Base-by-base conservation (phyloP, 2,113 vertebrate genomes). In the Lamprotornis superbus region DNA sequence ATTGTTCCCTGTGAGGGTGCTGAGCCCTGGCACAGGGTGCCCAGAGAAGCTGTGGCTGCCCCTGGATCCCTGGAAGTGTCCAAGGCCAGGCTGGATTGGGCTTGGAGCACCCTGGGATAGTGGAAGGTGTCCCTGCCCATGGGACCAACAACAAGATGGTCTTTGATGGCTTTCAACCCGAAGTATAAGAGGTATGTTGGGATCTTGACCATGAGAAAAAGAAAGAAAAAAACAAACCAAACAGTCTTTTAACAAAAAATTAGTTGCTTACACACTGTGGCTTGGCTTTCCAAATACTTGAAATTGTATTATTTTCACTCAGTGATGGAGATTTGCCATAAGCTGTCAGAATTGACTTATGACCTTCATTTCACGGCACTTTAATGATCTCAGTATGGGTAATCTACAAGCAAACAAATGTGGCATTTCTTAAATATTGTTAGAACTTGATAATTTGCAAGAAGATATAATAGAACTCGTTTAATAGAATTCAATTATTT, bases 21-120 rank as follows among this genome's bases (percentile, higher is more conserved):
- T 0, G 1, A 57, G 15, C 22, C 22, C 44, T 50, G 59, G 33
- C 18, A 52, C 44, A 74, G 37, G 5, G 0, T 53, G 10, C 2
- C 15, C 69, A 82, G 33, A 53, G 33, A 4, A 39, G 12, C 33
- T 74, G 68, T 28, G 42, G 37, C 37, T 52, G 37, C 7, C 12
- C 16, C 37, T 28, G 79, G 35, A 59, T 21, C 23, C 15, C 44
- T 74, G 60, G 19, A 2, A 74, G 7, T 39, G 44, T 1, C 8
- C 69, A 25, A 67, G 23, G 8, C 12, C 68, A 37, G 19, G 8
- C 0, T 52, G 37, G 37, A 46, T 0, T 0, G 23, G 19, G 13
- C 16, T 67, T 20, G 33, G 69, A 30, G 7, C 2, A 39, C 0
- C 5, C 28, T 30, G 23, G 19, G 4, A 0, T 0, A 2, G 1